Base-by-base conservation (phyloP, 2,797 vertebrate genomes). In the Acanthurus leucopareius region DNA sequence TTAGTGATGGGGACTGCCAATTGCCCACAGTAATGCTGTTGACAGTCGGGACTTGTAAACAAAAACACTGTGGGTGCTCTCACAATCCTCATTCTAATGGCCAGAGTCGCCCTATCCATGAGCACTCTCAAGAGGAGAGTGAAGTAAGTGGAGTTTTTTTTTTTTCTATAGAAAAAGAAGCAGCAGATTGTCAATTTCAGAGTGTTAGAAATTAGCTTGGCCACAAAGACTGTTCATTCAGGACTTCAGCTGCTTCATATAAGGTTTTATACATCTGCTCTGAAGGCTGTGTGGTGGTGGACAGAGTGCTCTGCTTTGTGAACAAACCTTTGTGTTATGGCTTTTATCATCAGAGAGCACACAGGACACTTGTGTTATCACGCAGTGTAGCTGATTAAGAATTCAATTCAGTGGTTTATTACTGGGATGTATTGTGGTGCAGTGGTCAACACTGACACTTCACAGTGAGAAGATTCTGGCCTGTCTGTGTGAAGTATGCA, bases 251-350 rank as follows among this genome's bases (percentile, higher is more conserved):
- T 82, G 69, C 71, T 68, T 84, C 66, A 48, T 85, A 73, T 72
- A 65, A 62, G 85, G 77, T 93, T 91, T 93, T 91, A 91, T 87
- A 86, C 58, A 86, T 85, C 82, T 82, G 80, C 74, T 62, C 71
- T 77, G 74, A 86, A 70, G 65, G 73, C 80, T 88, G 83, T 84
- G 73, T 62, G 58, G 52, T 62, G 57, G 66, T 77, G 85, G 82
- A 77, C 85, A 66, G 69, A 79, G 82, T 63, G 11, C 64, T 84
- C 49, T 69, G 76, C 69, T 83, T 72, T 81, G 66, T 85, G 83
- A 84, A 80, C 85, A 79, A 82, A 85, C 78, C 73, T 83, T 87
- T 87, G 84, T 85, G 72, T 88, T 83, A 42, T 52, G 7, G 60
- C 67, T 85, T 92, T 93, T 85, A 88, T 91, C 80, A 73, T 84